These are phyloP conservation scores for Danaus plexippus DNA, from an alignment of 1,140 invertebrate genomes.

Conservation along the genomic window DNA sequence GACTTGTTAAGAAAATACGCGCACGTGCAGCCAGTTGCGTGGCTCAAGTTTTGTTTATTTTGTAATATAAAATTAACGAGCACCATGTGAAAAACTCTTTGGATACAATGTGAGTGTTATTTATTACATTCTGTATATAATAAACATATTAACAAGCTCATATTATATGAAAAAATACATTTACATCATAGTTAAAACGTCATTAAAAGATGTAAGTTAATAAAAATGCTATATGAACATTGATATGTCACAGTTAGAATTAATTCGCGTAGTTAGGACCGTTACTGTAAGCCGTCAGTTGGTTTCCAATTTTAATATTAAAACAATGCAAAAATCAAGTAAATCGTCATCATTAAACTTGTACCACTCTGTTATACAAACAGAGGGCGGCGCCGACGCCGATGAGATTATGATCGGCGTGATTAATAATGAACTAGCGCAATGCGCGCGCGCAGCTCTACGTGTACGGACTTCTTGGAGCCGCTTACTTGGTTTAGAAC, in stretches of 20 bases:
- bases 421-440: conserved; percentile 61
- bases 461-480: background rate
- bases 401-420: conserved; percentile 59
- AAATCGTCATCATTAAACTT: conserved; percentile 32
- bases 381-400: conserved; percentile 54
- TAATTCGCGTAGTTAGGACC: too few relatives aligned
- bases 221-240: too few relatives aligned
- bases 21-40: conserved; percentile 43
- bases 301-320: background rate
- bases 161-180: too few relatives aligned
- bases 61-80: conserved; percentile 21
- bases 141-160: too few relatives aligned
- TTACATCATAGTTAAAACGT: too few relatives aligned
- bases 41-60: conserved; percentile 40
- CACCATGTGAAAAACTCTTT: background rate
- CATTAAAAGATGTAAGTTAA: too few relatives aligned
- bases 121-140: too few relatives aligned
- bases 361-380: conserved; percentile 61
- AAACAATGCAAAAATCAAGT: background rate
- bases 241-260: too few relatives aligned
- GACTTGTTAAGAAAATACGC: conserved; percentile 62
- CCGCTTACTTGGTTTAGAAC: too few relatives aligned
- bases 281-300: too few relatives aligned
- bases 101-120: too few relatives aligned
- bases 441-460: conserved; percentile 29